A percentile compares a stretch with the other conserved stretches of the same genome.
phyloP scores from a whole-genome alignment of 2,113 vertebrate species.

The Ellobius talpinus region DNA sequence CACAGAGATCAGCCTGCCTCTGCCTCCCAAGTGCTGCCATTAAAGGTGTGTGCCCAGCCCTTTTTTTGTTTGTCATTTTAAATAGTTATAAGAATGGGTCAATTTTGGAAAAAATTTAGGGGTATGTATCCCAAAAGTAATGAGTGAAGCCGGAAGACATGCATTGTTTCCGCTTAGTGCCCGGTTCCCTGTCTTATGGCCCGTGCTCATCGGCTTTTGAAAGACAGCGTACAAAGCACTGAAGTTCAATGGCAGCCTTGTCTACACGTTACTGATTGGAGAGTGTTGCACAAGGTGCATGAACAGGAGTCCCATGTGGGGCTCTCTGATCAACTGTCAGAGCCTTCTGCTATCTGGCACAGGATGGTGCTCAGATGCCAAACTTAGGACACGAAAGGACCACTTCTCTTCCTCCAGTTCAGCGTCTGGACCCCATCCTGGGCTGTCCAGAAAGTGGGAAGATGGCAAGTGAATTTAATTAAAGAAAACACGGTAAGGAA shows the following conservation, averaged over 20 bases:
- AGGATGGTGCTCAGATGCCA: background rate
- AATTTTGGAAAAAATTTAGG: background rate
- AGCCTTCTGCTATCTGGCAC: background rate
- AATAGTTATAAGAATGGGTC: background rate
- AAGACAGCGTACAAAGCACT: background rate
- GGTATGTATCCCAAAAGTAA: background rate
- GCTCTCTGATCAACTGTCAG: background rate
- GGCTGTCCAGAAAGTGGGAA: background rate
- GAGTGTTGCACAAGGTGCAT: background rate
- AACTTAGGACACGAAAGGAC: constrained; percentile 1
- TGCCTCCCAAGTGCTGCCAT: background rate
- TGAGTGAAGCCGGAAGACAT: background rate
- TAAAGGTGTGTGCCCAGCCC: background rate
- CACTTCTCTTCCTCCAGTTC: background rate
- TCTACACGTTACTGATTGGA: background rate
- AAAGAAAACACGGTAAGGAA: constrained; percentile 1
- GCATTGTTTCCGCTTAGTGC: background rate
- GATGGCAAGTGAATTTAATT: background rate
- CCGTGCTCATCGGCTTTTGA: background rate
- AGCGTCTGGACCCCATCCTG: background rate
- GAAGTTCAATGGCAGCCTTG: background rate
- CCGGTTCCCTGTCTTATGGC: accelerated
- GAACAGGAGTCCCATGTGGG: background rate
- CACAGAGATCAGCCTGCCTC: background rate
- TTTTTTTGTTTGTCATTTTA: background rate